These are phyloP conservation scores for Platycnemis pennipes DNA, from an alignment of 2,888 invertebrate species.

Conservation along the genomic window DNA sequence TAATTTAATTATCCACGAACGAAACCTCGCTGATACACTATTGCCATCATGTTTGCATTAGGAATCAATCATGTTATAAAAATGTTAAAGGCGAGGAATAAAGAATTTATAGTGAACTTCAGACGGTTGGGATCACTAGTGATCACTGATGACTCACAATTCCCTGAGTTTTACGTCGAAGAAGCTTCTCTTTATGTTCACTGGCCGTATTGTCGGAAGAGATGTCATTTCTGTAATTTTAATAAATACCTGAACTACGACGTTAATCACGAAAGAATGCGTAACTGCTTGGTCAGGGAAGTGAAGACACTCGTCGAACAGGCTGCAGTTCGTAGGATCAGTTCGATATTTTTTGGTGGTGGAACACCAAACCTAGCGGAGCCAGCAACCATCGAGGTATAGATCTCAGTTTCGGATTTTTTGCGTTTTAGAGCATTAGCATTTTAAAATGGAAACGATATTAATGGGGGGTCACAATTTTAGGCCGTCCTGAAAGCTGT, in stretches of 20 bases:
- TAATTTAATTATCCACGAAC: no score
- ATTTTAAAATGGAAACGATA: neutral
- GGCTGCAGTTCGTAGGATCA: conserved; percentile 29
- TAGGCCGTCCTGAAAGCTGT: neutral
- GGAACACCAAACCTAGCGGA: conserved; percentile 72
- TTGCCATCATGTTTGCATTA: no score
- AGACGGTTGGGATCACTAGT: neutral
- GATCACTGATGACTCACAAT: neutral
- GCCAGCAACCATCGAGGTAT: conserved; percentile 71
- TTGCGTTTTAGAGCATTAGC: neutral
- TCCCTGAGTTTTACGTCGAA: neutral
- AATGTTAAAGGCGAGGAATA: no score
- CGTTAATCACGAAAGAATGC: conserved; percentile 65
- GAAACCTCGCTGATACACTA: no score
- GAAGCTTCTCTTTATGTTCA: conserved; percentile 70
- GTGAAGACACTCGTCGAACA: conserved; percentile 11
- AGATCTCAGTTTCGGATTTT: neutral
- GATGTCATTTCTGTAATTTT: conserved; percentile 71
- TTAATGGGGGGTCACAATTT: neutral
- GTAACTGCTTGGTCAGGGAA: conserved; percentile 63
- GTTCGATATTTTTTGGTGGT: conserved; percentile 72
- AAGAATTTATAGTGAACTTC: neutral
- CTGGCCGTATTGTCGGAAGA: conserved; percentile 70
- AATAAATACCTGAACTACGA: conserved; percentile 69
- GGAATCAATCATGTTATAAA: no score